These are phyloP conservation scores for Drosophila truncata DNA, from an alignment of 1,140 invertebrate species.

Conservation along the genomic window DNA sequence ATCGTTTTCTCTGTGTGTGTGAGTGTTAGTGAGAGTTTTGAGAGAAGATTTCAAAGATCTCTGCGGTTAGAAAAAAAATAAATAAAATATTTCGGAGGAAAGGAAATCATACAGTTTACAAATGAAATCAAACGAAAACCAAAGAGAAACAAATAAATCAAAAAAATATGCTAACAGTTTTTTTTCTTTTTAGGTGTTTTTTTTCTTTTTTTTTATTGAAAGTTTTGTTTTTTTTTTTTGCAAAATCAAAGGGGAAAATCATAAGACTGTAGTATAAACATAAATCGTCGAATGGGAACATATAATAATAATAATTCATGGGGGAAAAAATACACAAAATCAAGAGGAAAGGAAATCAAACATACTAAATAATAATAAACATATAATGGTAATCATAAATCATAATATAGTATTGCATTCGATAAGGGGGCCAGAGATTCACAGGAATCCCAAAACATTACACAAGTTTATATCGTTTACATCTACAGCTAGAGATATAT, in stretches of 20 bases:
- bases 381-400: conserved; percentile 40
- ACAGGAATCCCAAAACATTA: conserved; percentile 19
- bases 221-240: conserved; percentile 35
- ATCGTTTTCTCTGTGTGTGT: not conserved
- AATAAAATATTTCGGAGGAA: not conserved
- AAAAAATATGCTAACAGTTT: conserved; percentile 68
- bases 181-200: conserved; percentile 50
- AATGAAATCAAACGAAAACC: conserved; percentile 48
- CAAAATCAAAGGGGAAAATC: conserved; percentile 65
- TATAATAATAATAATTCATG: conserved; percentile 9
- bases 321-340: conserved; percentile 39
- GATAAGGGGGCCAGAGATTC: conserved; percentile 19
- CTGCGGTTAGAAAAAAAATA: not conserved
- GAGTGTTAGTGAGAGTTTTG: conserved; percentile 2
- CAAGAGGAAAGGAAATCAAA: conserved; percentile 49
- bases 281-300: conserved; percentile 27
- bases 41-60: conserved; percentile 16
- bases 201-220: conserved; percentile 65
- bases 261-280: conserved; percentile 58
- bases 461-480: conserved; percentile 19
- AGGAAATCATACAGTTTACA: conserved; percentile 38
- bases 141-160: conserved; percentile 63
- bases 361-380: conserved; percentile 50
- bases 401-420: conserved; percentile 33
- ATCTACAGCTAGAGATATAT: conserved; percentile 19